Percentiles rank a stretch among this genome's conserved stretches.
Evolutionary conservation across 2,113 vertebrate species (phyloP).

Genomic region (Eptatretus burgeri): DNA sequence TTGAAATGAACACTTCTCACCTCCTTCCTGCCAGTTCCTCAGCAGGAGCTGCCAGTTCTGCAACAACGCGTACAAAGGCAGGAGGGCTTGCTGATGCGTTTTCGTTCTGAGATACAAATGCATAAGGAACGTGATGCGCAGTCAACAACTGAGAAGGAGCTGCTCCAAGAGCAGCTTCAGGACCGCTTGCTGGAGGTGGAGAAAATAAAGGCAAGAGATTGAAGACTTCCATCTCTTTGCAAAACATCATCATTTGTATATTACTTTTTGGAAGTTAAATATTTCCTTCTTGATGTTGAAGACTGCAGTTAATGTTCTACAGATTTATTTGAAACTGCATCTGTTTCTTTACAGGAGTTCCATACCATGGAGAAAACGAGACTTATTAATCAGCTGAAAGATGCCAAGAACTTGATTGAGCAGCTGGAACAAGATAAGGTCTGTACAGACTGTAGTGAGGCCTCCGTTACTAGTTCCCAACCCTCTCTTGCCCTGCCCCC

Average conservation of each 20-base stretch:
- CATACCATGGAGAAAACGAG: constrained; percentile 75
- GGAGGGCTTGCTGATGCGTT: constrained; percentile 53
- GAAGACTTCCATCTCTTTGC: too few species aligned
- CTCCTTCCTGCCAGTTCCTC: background rate
- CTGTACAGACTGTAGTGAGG: constrained; percentile 8
- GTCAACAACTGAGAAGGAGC: constrained; percentile 51
- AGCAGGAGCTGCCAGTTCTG: constrained; percentile 23
- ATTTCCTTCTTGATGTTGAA: too few species aligned
- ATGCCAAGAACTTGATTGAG: constrained; percentile 81
- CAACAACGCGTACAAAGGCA: constrained; percentile 47
- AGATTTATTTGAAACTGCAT: too few species aligned
- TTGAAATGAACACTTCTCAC: background rate
- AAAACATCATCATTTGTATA: too few species aligned
- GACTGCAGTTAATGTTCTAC: too few species aligned
- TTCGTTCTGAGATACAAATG: constrained; percentile 33
- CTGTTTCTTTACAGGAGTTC: constrained; percentile 32
- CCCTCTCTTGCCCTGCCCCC: too few species aligned
- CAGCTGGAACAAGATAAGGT: constrained; percentile 98
- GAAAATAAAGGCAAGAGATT: constrained; percentile 48
- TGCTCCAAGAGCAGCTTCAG: constrained; percentile 60
- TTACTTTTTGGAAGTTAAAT: too few species aligned
- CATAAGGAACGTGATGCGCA: constrained; percentile 40
- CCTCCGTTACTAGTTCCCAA: background rate
- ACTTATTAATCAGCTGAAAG: constrained; percentile 62
- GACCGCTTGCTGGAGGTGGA: constrained; percentile 76